Evolutionary conservation across 2,797 vertebrate species (phyloP), one percentile per base, ranked within the genome.

Genomic region (Echiichthys vipera): DNA sequence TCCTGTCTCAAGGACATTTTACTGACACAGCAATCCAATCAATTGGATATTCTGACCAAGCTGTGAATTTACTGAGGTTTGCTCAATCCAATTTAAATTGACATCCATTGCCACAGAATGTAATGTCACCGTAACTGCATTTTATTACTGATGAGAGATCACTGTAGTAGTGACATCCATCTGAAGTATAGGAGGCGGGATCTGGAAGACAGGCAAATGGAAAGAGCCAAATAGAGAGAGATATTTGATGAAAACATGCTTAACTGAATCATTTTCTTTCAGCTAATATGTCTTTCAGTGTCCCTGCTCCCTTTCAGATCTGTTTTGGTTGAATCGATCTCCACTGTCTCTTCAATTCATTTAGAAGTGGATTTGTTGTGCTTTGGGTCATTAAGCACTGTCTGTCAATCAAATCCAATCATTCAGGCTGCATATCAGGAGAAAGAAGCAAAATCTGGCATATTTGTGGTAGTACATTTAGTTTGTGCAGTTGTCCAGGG

Each of bases 141-240:
- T n/a, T n/a, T n/a, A n/a, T n/a, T n/a, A n/a, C n/a, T n/a, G n/a
- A n/a, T 36, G 34, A 36, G n/a, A n/a, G n/a, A 36, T 36, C 56
- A 46, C 42, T 40, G 56, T 37, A 39, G 55, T 58, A 51, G 65
- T 53, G 46, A 58, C 6, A 6, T 67, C 40, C 15, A 7, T 67
- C 4, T n/a, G 46, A 74, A 53, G 47, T 42, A 66, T 47, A 55
- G 29, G 45, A 43, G 47, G 63, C 54, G 50, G 27, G 45, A 36
- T 49, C 37, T 58, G 71, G 54, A 46, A 73, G 18, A 36, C 34
- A 9, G 51, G 43, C 61, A 51, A 72, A 32, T 18, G 29, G 2
- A 20, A 2, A 53, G 37, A 73, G 62, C 54, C 45, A 59, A 59
- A 50, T 0, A 10, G 29, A 15, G 46, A 67, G 11, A 68, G 27